These are phyloP conservation scores for Temnothorax nylanderi DNA, from an alignment of 1,140 invertebrate species.

Conservation along the genomic window DNA sequence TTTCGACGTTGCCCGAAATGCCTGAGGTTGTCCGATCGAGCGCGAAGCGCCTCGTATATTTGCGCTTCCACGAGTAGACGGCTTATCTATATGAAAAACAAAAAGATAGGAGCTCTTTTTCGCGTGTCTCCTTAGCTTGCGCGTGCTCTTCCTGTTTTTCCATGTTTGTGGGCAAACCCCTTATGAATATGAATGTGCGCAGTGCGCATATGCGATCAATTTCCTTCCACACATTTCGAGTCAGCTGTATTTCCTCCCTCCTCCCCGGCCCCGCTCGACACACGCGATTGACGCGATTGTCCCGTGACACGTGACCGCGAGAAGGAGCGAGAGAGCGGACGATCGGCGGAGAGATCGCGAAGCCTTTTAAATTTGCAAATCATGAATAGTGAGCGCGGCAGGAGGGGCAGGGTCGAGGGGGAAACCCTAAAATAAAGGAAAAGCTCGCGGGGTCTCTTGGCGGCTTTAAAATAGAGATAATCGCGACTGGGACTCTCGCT, in stretches of 20 bases:
- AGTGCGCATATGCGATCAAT: background rate
- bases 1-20: too few relatives aligned
- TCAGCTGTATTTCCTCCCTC: background rate
- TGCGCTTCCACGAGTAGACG: too few relatives aligned
- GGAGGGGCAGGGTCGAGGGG: too few relatives aligned
- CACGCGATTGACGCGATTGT: too few relatives aligned
- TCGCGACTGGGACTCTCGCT: background rate
- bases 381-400: too few relatives aligned
- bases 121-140: too few relatives aligned
- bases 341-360: background rate
- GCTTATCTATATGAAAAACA: background rate
- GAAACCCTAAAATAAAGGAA: background rate
- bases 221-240: background rate
- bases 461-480: background rate
- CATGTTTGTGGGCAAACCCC: background rate
- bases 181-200: background rate
- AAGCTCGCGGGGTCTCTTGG: background rate
- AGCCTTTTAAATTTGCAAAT: background rate
- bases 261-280: too few relatives aligned
- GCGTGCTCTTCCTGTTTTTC: background rate
- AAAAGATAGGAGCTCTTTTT: background rate
- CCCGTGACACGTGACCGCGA: background rate
- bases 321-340: background rate
- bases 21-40: too few relatives aligned
- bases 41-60: too few relatives aligned